Base-by-base conservation (phyloP, 1,140 invertebrate species). In the Watersipora subatra region DNA sequence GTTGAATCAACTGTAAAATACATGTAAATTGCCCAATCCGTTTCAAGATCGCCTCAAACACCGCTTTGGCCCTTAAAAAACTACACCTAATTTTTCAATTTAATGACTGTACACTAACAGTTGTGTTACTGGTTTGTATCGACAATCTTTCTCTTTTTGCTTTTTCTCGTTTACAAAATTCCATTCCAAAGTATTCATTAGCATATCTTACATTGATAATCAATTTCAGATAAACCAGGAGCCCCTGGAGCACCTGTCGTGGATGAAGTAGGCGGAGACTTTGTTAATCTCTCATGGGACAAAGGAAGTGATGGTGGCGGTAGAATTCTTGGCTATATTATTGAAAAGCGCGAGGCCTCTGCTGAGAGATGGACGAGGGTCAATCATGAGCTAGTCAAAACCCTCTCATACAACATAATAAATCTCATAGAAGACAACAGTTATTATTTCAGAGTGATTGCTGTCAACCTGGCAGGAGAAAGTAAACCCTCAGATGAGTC, bases 391-490 rank as follows among this genome's bases (percentile, higher is more conserved):
- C 87, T 96, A n/a, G 93, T 90, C 70, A 80, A 89, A 12, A 84
- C 92, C 0, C 93, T 87, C 69, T 92, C 93, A 78, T 88, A 95
- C 69, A 97, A 97, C 80, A 89, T 97, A 71, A 84, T 87, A n/a
- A 97, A 97, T 80, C 83, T 99, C 2, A 94, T 99, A 70, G 96
- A 99, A 82, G 93, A 93, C 56, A 84, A 93, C 24, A 89, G 92
- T 73, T 99, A 99, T 78, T 94, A 98, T 80, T 99, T 99, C 85
- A 83, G 93, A n/a, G 89, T 99, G 12, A 90, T 92, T 74, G 96
- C 96, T 19, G 91, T 95, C 77, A 99, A 99, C 77, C 88, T 89
- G 68, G 92, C 92, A 34, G 94, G 94, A 0, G 73, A 92, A 26
- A 92, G 92, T 61, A 86, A 87, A 69, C 89, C 92, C 34, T 93